These are phyloP conservation scores for Proctacanthus coquilletti DNA, from an alignment of 1,140 invertebrate species.

Conservation along the genomic window DNA sequence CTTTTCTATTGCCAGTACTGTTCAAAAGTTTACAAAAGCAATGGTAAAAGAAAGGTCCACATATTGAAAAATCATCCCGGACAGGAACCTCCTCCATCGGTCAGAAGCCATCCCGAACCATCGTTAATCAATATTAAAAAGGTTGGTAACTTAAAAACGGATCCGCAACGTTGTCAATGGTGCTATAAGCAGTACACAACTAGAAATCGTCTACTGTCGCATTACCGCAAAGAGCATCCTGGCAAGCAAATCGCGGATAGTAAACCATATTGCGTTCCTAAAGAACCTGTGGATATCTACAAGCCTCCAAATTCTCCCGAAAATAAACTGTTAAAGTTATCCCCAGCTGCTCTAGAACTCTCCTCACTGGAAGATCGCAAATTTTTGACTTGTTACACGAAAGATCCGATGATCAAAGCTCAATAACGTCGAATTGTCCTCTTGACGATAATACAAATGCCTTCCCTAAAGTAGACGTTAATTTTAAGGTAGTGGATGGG, in stretches of 20 bases:
- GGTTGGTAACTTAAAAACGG: conserved; percentile 55
- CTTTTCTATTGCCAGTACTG: conserved; percentile 79
- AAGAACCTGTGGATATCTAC: neutral
- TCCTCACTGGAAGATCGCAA: conserved; percentile 1
- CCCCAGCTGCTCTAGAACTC: conserved; percentile 1
- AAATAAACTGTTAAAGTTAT: conserved; percentile 2
- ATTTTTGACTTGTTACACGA: conserved; percentile 2
- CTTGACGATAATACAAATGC: neutral
- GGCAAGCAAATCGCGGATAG: too few species aligned
- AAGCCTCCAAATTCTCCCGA: neutral
- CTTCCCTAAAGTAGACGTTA: neutral
- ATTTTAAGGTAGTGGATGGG: neutral
- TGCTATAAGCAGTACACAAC: conserved; percentile 44
- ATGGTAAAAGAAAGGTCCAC: conserved; percentile 69
- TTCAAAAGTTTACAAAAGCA: conserved; percentile 75
- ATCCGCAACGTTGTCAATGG: conserved; percentile 59
- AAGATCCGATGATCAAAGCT: conserved; percentile 1
- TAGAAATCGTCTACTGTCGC: neutral
- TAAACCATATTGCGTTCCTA: too few species aligned
- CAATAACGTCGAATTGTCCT: neutral
- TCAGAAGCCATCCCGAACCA: conserved; percentile 39
- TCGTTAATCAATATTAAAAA: conserved; percentile 50
- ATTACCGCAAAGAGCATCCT: conserved; percentile 1
- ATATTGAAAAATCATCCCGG: conserved; percentile 77
- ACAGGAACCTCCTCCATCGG: conserved; percentile 46